Conservation (phyloP, 2,888 invertebrate genomes). For the Pterostichus niger region DNA sequence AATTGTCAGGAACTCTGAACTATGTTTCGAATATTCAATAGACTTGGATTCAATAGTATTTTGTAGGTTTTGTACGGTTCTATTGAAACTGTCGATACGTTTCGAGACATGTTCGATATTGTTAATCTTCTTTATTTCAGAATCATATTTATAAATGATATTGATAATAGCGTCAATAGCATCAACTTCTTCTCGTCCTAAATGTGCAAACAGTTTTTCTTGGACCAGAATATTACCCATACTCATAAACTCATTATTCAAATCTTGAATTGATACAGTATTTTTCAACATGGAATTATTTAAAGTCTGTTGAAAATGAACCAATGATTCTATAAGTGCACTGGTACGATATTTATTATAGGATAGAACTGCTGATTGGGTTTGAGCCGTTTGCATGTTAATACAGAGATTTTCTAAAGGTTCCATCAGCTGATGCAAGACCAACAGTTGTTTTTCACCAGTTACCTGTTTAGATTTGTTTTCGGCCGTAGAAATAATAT, state of each 20-base stretch:
- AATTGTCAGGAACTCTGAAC: slow-evolving; percentile 59
- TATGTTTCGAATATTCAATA: slow-evolving; percentile 19
- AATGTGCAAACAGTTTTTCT: slow-evolving; percentile 50
- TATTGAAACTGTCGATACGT: slow-evolving; percentile 54
- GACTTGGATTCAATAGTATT: slow-evolving; percentile 56
- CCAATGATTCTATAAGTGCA: slow-evolving; percentile 39
- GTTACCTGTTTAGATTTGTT: too few relatives aligned
- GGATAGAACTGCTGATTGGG: slow-evolving; percentile 38
- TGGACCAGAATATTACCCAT: slow-evolving; percentile 39
- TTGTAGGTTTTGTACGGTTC: slow-evolving; percentile 43
- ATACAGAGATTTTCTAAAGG: slow-evolving; percentile 57
- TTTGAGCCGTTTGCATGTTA: slow-evolving; percentile 48
- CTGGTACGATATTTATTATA: slow-evolving; percentile 50
- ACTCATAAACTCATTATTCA: slow-evolving; percentile 51
- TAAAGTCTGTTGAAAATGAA: slow-evolving; percentile 44
- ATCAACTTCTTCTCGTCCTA: slow-evolving; percentile 48
- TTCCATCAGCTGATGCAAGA: slow-evolving; percentile 41
- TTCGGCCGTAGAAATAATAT: slow-evolving; percentile 14
- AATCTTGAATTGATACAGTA: slow-evolving; percentile 54
- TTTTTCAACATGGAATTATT: slow-evolving; percentile 57
- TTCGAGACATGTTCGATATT: slow-evolving; percentile 47
- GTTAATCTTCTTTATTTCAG: slow-evolving; percentile 14
- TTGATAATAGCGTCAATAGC: slow-evolving; percentile 40
- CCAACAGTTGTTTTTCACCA: slow-evolving; percentile 25
- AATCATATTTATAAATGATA: slow-evolving; percentile 34